A percentile compares a stretch with the other conserved stretches of the same genome.
These are phyloP conservation scores for Tokudaia tokunoshimensis DNA, from an alignment of 2,797 vertebrate species.

Conservation along the genomic window DNA sequence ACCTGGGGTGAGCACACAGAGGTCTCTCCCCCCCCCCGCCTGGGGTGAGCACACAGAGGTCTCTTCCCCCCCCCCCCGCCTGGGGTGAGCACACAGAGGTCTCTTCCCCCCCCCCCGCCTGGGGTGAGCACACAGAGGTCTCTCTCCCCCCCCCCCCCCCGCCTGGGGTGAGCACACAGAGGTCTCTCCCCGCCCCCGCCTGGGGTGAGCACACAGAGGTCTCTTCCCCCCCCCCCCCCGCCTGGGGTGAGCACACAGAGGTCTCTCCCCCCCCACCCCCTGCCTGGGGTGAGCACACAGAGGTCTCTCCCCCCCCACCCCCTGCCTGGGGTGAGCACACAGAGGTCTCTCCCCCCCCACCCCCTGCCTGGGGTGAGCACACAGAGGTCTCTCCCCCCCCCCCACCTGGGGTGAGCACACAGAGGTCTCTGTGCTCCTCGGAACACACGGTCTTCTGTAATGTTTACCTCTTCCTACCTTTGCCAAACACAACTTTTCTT, in stretches of 20 bases:
- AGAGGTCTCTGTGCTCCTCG: background rate
- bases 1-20: no score
- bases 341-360: no score
- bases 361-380: background rate
- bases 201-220: background rate
- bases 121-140: background rate
- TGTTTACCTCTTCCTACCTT: conserved; percentile 24
- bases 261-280: no score
- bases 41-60: background rate
- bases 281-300: background rate
- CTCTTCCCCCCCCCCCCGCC: background rate
- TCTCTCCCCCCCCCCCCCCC: no score
- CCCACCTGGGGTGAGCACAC: no score
- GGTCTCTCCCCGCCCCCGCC: background rate
- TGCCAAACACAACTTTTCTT: conserved; percentile 52
- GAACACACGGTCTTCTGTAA: background rate
- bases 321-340: no score
- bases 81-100: no score
- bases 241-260: no score
- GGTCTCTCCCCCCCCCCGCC: background rate
- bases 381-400: background rate
- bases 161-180: no score
- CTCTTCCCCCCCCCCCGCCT: background rate
- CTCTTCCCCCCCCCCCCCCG: background rate
- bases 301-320: background rate